Evolutionary conservation across 1,140 invertebrate species (phyloP).

Genomic region (Magallana angulata): DNA sequence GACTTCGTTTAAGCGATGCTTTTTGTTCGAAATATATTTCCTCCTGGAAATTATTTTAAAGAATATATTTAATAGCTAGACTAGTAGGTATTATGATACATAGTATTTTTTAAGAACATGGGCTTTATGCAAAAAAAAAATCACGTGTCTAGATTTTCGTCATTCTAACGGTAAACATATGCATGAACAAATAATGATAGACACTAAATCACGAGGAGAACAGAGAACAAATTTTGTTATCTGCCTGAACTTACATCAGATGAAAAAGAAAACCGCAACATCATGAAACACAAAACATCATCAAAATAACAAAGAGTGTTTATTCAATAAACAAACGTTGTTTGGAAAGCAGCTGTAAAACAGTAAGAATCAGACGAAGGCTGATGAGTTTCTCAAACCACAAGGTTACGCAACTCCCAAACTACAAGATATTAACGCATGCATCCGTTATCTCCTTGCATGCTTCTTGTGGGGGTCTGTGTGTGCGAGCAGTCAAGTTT

Average conservation of each 20-base stretch:
- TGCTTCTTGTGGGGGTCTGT: too few species aligned
- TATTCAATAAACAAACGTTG: background rate
- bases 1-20: background rate
- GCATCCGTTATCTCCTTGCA: too few species aligned
- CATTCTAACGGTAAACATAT: background rate
- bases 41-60: too few species aligned
- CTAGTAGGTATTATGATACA: too few species aligned
- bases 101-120: too few species aligned
- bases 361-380: background rate
- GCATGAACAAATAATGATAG: background rate
- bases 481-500: too few species aligned
- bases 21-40: too few species aligned
- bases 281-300: constrained; percentile 5
- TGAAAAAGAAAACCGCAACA: background rate
- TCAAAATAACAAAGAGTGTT: constrained; percentile 12
- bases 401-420: background rate
- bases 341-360: constrained; percentile 19
- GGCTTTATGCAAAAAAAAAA: too few species aligned
- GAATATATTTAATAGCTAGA: too few species aligned
- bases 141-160: too few species aligned
- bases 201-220: background rate
- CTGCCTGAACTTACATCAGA: background rate
- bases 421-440: background rate
- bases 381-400: background rate
- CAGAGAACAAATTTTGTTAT: background rate